Base-by-base conservation (phyloP, 23 tunicate species). In the Halocynthia roretzi region DNA sequence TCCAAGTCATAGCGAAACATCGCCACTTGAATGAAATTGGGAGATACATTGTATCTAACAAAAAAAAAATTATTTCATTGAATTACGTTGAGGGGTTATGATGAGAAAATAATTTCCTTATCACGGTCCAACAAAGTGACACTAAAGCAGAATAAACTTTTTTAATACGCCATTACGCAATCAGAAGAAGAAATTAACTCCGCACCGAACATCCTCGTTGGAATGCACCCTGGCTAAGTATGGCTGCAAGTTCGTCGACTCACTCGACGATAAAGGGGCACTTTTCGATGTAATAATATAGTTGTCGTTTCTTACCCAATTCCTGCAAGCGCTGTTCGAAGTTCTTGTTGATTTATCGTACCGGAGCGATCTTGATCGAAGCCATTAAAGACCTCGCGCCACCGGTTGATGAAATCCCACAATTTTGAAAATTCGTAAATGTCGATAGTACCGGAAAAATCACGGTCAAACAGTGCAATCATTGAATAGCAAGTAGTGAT, bases 291-390 rank as follows among this genome's bases (percentile, higher is more conserved):
- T 31, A 2, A 31, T 31, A 31, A 31, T 31, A 31, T 1, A 31
- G 44, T 31, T 4, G 44, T 31, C 2, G 4, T 31, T 20, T 17
- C 78, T 53, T n/a, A 74, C 78, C 78, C 78, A 10, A 74, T 62
- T 18, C 56, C 5, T 0, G 63, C 15, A 53, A 74, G 19, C 9
- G 78, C 87, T 65, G 82, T 75, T 54, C 80, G 89, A 52, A 89
- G 76, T 71, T 89, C 96, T 14, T 89, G 85, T 51, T 87, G 80
- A 54, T 82, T 82, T 51, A 93, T 93, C 6, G 75, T 52, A 0
- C 93, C 93, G n/a, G 88, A 80, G 15, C 98, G 60, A 71, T 93
- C 98, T 50, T 75, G 84, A 62, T 93, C 98, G 68, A 87, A 87
- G 10, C 91, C 78, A n/a, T 51, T 72, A 68, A 93, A 93, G 10